These are phyloP conservation scores for Machimus atricapillus DNA, from an alignment of 2,888 invertebrate species.

Conservation along the genomic window DNA sequence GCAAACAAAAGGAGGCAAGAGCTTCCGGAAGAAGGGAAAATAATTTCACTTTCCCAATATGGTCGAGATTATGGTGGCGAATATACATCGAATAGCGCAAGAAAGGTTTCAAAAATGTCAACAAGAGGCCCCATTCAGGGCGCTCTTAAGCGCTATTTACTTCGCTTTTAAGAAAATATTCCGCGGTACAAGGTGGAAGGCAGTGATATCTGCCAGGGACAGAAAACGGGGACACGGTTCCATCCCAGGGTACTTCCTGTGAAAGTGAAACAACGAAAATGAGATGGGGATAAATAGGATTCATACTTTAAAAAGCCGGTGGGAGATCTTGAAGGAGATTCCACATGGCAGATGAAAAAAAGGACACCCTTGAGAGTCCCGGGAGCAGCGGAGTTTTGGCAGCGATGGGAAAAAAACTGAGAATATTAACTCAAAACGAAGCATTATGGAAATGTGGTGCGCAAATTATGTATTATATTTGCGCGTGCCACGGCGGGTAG, in stretches of 20 bases:
- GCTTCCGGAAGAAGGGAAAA: background rate
- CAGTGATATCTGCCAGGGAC: background rate
- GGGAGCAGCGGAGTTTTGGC: background rate
- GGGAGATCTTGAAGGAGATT: background rate
- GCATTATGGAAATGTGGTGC: background rate
- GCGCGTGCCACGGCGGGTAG: background rate
- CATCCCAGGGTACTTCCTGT: background rate
- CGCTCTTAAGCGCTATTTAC: background rate
- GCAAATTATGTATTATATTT: background rate
- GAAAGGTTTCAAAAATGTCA: background rate
- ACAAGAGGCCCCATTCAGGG: background rate
- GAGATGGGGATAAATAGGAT: background rate
- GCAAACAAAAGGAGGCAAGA: background rate
- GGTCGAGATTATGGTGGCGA: background rate
- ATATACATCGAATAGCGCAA: background rate
- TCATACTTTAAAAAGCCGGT: background rate
- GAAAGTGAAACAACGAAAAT: background rate
- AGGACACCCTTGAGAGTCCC: background rate
- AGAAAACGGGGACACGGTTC: background rate
- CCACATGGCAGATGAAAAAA: background rate
- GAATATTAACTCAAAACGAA: background rate
- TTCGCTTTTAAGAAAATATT: background rate
- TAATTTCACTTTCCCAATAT: background rate
- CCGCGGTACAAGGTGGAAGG: background rate
- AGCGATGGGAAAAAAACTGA: background rate